Conservation (phyloP, 1,140 invertebrate species). For the Ectropis grisescens region DNA sequence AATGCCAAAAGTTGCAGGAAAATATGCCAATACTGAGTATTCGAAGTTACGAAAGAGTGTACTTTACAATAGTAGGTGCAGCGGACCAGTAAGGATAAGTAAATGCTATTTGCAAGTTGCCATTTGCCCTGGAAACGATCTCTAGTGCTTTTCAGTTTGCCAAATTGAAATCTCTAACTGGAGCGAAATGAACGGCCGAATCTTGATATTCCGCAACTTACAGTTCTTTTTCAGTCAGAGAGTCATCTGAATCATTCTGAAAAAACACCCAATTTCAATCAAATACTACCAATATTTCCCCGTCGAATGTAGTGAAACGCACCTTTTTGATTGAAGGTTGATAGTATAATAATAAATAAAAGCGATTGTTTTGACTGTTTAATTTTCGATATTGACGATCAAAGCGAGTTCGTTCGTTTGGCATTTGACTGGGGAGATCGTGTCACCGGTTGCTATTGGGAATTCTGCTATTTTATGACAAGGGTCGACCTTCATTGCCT, state of each 20-base stretch:
- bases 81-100: slow-evolving; percentile 18
- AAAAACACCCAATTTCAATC: too few relatives aligned
- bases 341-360: slow-evolving; percentile 23
- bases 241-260: too few relatives aligned
- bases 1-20: too few relatives aligned
- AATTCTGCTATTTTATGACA: slow-evolving; percentile 32
- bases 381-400: slow-evolving; percentile 43
- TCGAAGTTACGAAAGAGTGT: slow-evolving; percentile 25
- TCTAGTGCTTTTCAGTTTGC: slow-evolving; percentile 37
- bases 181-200: slow-evolving; percentile 32
- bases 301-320: slow-evolving; percentile 12
- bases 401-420: slow-evolving; percentile 20
- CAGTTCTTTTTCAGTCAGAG: slow-evolving; percentile 8
- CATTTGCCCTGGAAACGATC: slow-evolving; percentile 23
- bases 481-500: slow-evolving; percentile 23
- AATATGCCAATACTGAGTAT: too few relatives aligned
- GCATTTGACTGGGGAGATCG: slow-evolving; percentile 25
- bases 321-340: slow-evolving; percentile 33
- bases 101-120: slow-evolving; percentile 54
- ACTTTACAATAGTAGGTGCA: slow-evolving; percentile 18
- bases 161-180: slow-evolving; percentile 53
- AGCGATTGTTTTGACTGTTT: slow-evolving; percentile 29
- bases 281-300: too few relatives aligned
- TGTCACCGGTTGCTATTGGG: slow-evolving; percentile 22
- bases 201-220: slow-evolving; percentile 24